Percentiles rank a stretch among this genome's conserved stretches.
phyloP scores from a whole-genome alignment of 2,113 vertebrate species.

The Proterorhinus semilunaris region DNA sequence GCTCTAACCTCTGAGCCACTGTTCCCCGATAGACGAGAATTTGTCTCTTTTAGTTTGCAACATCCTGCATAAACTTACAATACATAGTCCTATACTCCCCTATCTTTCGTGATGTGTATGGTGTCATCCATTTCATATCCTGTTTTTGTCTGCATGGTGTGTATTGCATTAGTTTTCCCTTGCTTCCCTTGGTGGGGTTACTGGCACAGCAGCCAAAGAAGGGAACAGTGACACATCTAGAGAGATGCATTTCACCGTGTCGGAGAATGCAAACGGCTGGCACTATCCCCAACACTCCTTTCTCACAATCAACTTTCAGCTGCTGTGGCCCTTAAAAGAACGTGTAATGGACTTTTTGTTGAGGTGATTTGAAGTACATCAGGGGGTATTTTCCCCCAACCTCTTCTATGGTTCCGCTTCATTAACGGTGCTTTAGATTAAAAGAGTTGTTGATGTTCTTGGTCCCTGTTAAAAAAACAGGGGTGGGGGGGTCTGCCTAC shows the following conservation, averaged over 20 bases:
- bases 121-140: slow-evolving; percentile 33
- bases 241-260: slow-evolving; percentile 61
- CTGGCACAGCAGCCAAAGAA: slow-evolving; percentile 56
- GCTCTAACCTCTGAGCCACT: too few relatives aligned
- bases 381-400: slow-evolving; percentile 30
- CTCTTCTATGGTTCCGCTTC: slow-evolving; percentile 48
- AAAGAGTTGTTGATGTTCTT: slow-evolving; percentile 66
- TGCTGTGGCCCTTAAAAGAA: slow-evolving; percentile 57
- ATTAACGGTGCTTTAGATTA: slow-evolving; percentile 65
- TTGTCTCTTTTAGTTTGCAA: not conserved
- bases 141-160: slow-evolving; percentile 66
- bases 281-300: slow-evolving; percentile 41
- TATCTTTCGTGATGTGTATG: slow-evolving; percentile 36
- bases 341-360: slow-evolving; percentile 25
- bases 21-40: too few relatives aligned
- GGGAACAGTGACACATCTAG: slow-evolving; percentile 56
- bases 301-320: slow-evolving; percentile 58
- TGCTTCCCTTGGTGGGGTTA: slow-evolving; percentile 44
- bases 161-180: slow-evolving; percentile 63
- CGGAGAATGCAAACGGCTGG: slow-evolving; percentile 35
- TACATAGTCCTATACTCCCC: not conserved
- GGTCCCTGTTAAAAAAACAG: slow-evolving; percentile 31
- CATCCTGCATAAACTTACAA: not conserved
- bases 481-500: slow-evolving; percentile 43
- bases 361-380: slow-evolving; percentile 37